Evolutionary conservation across 2,888 invertebrate genomes (phyloP), one percentile per base, ranked within the genome.

Genomic region (Ditula angustiorana): DNA sequence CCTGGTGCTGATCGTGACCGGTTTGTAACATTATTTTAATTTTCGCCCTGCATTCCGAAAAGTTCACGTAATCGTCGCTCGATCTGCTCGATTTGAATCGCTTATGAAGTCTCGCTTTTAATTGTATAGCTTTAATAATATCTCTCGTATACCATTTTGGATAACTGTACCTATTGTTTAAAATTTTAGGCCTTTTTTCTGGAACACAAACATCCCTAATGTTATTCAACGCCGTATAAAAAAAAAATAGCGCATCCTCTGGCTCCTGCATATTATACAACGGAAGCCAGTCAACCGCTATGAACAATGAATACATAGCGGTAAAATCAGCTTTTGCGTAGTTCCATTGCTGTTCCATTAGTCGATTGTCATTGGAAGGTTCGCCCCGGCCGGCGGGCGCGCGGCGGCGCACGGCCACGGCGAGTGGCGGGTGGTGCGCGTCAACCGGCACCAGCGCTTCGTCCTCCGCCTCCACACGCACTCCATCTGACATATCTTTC

Each of bases 141-240:
- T 70, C 66, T 0, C 41, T 11, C 8, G 68, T 71, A 33, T 71
- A 72, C 71, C 70, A 72, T 16, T 64, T 67, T 2, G 72, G 71
- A 33, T 71, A 72, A 28, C 5, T 8, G 24, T 68, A 61, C 57
- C 53, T 60, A 19, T 19, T 13, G 26, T 49, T 44, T 8, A 7
- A n/a, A n/a, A 8, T 19, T 10, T 61, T 66, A n/a, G 5, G 41
- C 19, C 35, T 60, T 59, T 69, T 72, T 33, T 13, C 53, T 4
- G 69, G 70, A 24, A 66, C 64, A 46, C 71, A 3, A 61, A 67
- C 21, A 71, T 70, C 2, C 69, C 61, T 2, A 69, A 30, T 30
- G 2, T 8, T 5, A 30, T 10, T 5, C 1, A 30, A 1, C 70
- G 30, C 70, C 1, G 4, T 10, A 30, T 30, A 30, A 30, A 30